A percentile compares a stretch with the other conserved stretches of the same genome.
Evolutionary conservation across 2,797 vertebrate species (phyloP).

Genomic region (Pogonophryne albipinna): DNA sequence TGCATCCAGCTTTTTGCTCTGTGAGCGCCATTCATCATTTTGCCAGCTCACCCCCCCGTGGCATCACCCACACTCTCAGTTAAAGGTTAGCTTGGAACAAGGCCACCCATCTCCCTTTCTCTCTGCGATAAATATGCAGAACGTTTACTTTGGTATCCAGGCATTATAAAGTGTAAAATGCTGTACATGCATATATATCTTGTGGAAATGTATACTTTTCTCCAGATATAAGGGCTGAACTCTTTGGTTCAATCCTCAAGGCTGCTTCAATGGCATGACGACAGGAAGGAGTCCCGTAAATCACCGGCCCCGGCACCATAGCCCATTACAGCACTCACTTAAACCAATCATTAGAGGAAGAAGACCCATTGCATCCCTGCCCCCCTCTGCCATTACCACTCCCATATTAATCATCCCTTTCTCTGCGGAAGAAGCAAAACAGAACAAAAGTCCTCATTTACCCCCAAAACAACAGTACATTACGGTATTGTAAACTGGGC

Average conservation of each 20-base stretch:
- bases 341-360: slow-evolving; percentile 82
- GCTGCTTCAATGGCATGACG: slow-evolving; percentile 28
- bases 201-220: slow-evolving; percentile 18
- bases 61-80: slow-evolving; percentile 55
- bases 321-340: slow-evolving; percentile 83
- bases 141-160: slow-evolving; percentile 33
- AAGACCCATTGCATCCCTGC: slow-evolving; percentile 75
- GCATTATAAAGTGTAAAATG: slow-evolving; percentile 31
- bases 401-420: slow-evolving; percentile 72
- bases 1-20: slow-evolving; percentile 43
- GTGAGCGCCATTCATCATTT: slow-evolving; percentile 66
- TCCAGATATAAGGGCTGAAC: slow-evolving; percentile 18
- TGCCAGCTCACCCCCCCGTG: slow-evolving; percentile 51
- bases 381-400: slow-evolving; percentile 73
- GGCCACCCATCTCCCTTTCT: slow-evolving; percentile 43
- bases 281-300: slow-evolving; percentile 64
- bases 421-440: slow-evolving; percentile 53
- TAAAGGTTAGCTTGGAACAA: slow-evolving; percentile 71
- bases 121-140: slow-evolving; percentile 53
- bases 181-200: neutral
- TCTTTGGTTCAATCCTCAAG: slow-evolving; percentile 31
- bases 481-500: slow-evolving; percentile 37
- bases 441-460: slow-evolving; percentile 63
- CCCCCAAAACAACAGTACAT: slow-evolving; percentile 42
- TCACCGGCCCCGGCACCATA: slow-evolving; percentile 63